Evolutionary conservation across 2,888 invertebrate genomes (phyloP), one percentile per base, ranked within the genome.

Genomic region (Pediacus dermestoides): DNA sequence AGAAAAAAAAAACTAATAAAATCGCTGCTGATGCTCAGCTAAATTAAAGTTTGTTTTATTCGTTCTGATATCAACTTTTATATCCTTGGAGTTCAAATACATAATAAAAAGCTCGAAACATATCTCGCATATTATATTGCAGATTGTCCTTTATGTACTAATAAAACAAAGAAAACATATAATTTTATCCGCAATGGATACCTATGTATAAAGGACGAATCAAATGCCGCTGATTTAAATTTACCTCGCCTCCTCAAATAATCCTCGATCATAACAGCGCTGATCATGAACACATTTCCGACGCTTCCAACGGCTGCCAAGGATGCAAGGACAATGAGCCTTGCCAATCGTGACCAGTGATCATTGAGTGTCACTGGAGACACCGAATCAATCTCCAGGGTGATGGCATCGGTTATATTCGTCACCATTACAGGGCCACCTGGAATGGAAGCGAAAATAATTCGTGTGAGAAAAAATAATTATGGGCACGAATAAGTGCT

Each of bases 241-340:
- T 58, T 61, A 81, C 82, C 83, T 73, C 78, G 71, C 61, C 78
- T 79, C 56, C 80, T 76, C 4, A 83, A 70, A 57, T 81, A 80
- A 54, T 82, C 82, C 54, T 83, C 82, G 22, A 82, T 81, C 74
- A 83, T 81, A 39, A 83, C 77, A 3, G 83, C 76, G 47, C 82
- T 85, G 44, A 85, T 85, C 72, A 86, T 78, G 60, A 82, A 88
- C 9, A 85, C 80, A 58, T 85, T 83, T 1, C 86, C 88, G 60
- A 83, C 74, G 54, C 80, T 81, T 6, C 82, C 82, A 30, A 81
- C 66, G 1, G 81, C 76, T 0, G 82, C 76, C 46, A 83, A 70
- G 2, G 78, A 75, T 1, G 80, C 78, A 33, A 83, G 68, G 16
- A 83, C 67, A 3, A 85, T 61, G 1, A 88, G 72, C 8, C 83